Base-by-base conservation (phyloP, 2,113 vertebrate species). In the Platanista minor region DNA sequence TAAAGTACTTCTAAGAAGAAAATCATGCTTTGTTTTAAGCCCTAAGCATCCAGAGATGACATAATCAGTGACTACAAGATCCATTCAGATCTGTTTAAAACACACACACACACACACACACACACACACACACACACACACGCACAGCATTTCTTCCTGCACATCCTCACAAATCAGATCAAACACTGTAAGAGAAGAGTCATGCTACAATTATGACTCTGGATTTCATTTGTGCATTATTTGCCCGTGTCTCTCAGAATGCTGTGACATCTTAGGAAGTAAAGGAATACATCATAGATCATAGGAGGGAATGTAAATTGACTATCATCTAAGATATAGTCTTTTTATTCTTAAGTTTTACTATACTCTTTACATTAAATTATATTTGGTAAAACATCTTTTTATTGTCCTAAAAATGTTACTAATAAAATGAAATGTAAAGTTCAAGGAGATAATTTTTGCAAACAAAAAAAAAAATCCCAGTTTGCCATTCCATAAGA, bases 161-260 rank as follows among this genome's bases (percentile, higher is more conserved):
- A 33, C 31, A 86, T n/a, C 54, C 75, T 90, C 69, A 83, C 87
- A 96, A 97, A 96, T 97, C 75, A 95, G 54, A 96, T 95, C 92
- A 94, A 95, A n/a, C 15, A 12, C 15, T 75, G n/a, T 52, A 49
- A 87, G 81, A 95, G 36, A 74, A 52, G 10, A 94, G 29, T 39
- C 57, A 75, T 72, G 64, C 59, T 66, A 4, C 13, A 94, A 23
- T 90, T 88, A 95, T 14, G 64, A 85, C 66, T 87, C 67, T 85
- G n/a, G 69, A 77, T 90, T 96, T 92, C 81, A 90, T 86, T 59
- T 91, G 17, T 90, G 36, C 67, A 43, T 90, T 83, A 41, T 75
- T 86, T 87, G 6, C 21, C 25, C 20, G 10, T 66, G 9, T 90
- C 27, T 97, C 87, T 92, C 25, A 87, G 57, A n/a, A 62, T 59